Base-by-base conservation (phyloP, 2,797 vertebrate species). In the Peromyscus eremicus region DNA sequence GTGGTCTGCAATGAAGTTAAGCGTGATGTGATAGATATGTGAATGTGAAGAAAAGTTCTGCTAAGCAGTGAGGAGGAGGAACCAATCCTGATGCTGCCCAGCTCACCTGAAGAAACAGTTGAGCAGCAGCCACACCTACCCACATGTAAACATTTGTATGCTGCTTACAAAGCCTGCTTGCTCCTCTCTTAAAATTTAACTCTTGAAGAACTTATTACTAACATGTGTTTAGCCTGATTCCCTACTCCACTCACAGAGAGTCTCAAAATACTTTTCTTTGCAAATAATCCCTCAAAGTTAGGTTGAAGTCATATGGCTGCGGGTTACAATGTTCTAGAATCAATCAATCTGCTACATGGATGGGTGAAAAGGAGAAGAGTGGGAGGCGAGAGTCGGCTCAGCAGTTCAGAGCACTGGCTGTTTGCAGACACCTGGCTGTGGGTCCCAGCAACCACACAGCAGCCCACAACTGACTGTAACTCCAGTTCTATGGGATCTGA, bases 151-250 rank as follows among this genome's bases (percentile, higher is more conserved):
- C 17, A 68, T 71, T 76, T 94, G 55, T 83, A 32, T 29, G 40
- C 75, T 86, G 23, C 73, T 86, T 75, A 86, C 29, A 94, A 79
- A 91, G 73, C 57, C 17, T 76, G 62, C 55, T 52, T 76, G 62
- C 55, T 52, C 23, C 86, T 93, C 76, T 68, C 29, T 60, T 86
- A 70, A 94, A 94, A 89, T 68, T 55, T 85, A 68, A 89, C 37
- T n/a, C 14, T 55, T 40, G 57, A 88, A 93, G 52, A 84, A 68
- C 32, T 16, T 60, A 17, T 34, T 46, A 66, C 32, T 17, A 49
- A 81, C 55, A 6, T 5, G 7, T 46, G 43, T 71, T 66, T 81
- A 79, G 77, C 27, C 12, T 16, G 5, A 60, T 55, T 89, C 82
- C 46, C n/a, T 19, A 40, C 19, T 49, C 32, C 80, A 57, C 29